phyloP scores from a whole-genome alignment of 2,113 vertebrate species.

The Seriola aureovittata region DNA sequence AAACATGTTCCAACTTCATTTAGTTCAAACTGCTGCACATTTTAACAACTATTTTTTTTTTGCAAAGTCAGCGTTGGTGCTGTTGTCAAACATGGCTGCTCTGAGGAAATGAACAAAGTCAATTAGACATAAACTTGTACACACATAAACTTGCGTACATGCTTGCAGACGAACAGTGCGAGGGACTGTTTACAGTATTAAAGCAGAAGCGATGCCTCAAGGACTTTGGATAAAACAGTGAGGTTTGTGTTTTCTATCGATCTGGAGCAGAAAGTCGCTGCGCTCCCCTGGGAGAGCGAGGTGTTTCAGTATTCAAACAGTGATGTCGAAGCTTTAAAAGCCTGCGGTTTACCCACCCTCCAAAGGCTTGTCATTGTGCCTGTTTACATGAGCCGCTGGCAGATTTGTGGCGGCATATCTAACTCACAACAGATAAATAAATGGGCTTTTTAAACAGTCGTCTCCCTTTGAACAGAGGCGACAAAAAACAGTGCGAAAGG shows the following conservation, averaged over 20 bases:
- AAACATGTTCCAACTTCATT: not conserved
- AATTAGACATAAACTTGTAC: not conserved
- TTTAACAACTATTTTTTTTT: not conserved
- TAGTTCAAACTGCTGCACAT: not conserved
- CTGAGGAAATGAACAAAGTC: constrained; percentile 6
- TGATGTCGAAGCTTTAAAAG: constrained; percentile 27
- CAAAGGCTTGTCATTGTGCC: constrained; percentile 44
- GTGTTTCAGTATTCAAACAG: constrained; percentile 47
- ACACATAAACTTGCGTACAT: not conserved
- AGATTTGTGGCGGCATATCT: constrained; percentile 28
- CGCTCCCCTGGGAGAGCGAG: not conserved
- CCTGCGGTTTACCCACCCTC: constrained; percentile 36
- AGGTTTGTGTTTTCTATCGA: constrained; percentile 28
- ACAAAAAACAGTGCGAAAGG: constrained; percentile 2
- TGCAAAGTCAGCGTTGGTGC: not conserved
- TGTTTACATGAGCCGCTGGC: constrained; percentile 54
- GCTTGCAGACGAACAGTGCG: not conserved
- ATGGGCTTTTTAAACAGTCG: constrained; percentile 34
- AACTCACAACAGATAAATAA: constrained; percentile 53
- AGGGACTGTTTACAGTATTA: not conserved
- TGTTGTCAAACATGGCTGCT: not conserved
- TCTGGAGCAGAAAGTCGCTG: constrained; percentile 9
- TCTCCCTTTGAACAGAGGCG: constrained; percentile 12
- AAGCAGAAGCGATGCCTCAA: not conserved
- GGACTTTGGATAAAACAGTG: not conserved